Evolutionary conservation across 2,113 vertebrate species (phyloP), one percentile per base, ranked within the genome.

Genomic region (Seriola quinqueradiata): DNA sequence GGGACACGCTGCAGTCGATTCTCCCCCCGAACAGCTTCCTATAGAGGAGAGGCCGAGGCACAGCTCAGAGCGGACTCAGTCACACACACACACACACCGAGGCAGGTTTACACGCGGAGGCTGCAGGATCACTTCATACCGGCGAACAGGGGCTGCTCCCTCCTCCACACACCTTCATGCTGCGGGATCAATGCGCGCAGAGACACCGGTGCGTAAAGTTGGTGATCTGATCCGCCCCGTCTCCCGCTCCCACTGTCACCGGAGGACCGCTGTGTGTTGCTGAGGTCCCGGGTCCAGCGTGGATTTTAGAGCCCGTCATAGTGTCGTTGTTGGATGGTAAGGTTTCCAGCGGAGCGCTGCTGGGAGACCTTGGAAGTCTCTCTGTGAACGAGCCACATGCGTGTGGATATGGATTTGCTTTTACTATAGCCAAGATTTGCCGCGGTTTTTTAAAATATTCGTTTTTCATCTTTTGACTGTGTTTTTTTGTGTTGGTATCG

Each of bases 321-420:
- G 81, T 79, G 68, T 71, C 75, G 82, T 82, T 74, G 81, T 90
- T 65, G 84, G 67, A 88, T 85, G 52, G 48, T 78, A 54, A 66
- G 52, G 11, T 52, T 79, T 25, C 52, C 65, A n/a, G 46, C 44
- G 82, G 61, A 68, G 77, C 60, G n/a, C 67, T 60, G 70, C 69
- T 38, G 46, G 64, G 67, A 79, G 44, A 79, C 67, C 75, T 59
- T 61, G 66, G 64, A 71, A 34, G 83, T 80, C 58, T 81, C 79
- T 40, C 65, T 54, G 76, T 68, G 44, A 87, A 86, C 81, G 89
- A 85, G 83, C 64, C 81, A 80, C 74, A 75, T 61, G 82, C 77
- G 70, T 50, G 67, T 82, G 75, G 82, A 82, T 60, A 93, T 94
- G 94, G 94, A 89, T 91, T 70, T 61, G 65, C 52, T 85, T 87